Base-by-base conservation (phyloP, 2,888 invertebrate species). In the Sturmia bella region DNA sequence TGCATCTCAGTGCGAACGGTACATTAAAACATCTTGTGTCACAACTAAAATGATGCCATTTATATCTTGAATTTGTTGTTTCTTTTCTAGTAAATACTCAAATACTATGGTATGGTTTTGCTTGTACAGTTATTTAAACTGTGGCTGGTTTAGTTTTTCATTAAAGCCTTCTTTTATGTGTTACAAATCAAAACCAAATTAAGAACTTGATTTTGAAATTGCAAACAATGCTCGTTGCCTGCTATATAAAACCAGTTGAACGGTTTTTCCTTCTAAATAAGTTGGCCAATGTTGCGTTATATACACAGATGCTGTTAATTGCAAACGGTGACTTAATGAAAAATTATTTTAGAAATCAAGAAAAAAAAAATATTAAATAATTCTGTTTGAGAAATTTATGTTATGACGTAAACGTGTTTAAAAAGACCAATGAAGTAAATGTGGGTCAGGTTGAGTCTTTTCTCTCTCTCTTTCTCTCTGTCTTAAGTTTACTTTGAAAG, bases 181-280 rank as follows among this genome's bases (percentile, higher is more conserved):
- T 74, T 78, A 66, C 78, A 78, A 78, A 64, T 78, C 64, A 74
- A 73, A 63, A 48, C 81, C 69, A 82, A 77, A 64, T 77, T 82
- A 59, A 73, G 77, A 72, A 68, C 72, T 77, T 61, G 72, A 76
- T 76, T 77, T 77, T 77, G 61, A 63, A 77, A 70, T 70, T 37
- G 5, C 5, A 56, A 13, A 15, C 15, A 21, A 37, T 2, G 15
- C 45, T 39, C 24, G n/a, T 50, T 12, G 24, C 59, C 21, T 63
- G n/a, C n/a, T n/a, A n/a, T n/a, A n/a, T 45, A 39, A 74, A 64
- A 74, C 45, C 56, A 56, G 74, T 64, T 64, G 56, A 74, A 64
- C 45, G 45, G 45, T 27, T 41, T 39, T 11, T 32, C 13, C 15
- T 66, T 11, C 59, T n/a, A 37, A 7, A 24, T 52, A 56, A 45